Evolutionary conservation across 2,797 vertebrate genomes (phyloP).

Genomic region (Sternotherus odoratus): DNA sequence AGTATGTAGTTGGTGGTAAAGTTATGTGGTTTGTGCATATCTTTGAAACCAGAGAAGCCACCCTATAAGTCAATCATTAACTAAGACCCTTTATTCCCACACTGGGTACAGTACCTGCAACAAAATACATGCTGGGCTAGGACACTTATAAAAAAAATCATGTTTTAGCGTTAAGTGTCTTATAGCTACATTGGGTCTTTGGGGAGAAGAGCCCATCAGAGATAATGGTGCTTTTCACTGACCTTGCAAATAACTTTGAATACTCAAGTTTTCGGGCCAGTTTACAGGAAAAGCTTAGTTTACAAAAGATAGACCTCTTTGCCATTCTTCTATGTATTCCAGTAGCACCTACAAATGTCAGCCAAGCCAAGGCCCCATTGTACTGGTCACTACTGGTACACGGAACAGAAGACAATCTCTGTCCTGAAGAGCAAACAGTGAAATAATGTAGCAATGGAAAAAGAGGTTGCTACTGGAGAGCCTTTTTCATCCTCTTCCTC

Average conservation of each 20-base stretch:
- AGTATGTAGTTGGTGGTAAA: constrained; percentile 23
- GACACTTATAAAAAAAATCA: constrained; percentile 26
- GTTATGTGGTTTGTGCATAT: background rate
- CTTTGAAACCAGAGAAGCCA: constrained; percentile 9
- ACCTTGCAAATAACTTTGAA: background rate
- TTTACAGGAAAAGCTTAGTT: background rate
- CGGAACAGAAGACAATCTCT: background rate
- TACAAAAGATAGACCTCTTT: background rate
- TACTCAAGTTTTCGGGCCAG: background rate
- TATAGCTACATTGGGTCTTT: background rate
- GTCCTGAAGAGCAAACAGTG: background rate
- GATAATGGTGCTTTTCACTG: constrained; percentile 10
- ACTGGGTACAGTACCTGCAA: constrained; percentile 18
- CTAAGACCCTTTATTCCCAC: constrained; percentile 28
- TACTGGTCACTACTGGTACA: background rate
- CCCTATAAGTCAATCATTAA: constrained; percentile 21
- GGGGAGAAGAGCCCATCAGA: background rate
- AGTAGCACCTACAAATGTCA: background rate
- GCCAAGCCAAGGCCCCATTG: accelerated
- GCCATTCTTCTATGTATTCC: background rate
- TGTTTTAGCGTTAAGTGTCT: background rate
- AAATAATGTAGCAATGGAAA: background rate
- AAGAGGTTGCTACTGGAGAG: background rate
- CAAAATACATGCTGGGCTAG: constrained; percentile 10
- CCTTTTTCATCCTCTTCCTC: background rate